Conservation (phyloP, 1,140 invertebrate species). For the Lucilia sericata region DNA sequence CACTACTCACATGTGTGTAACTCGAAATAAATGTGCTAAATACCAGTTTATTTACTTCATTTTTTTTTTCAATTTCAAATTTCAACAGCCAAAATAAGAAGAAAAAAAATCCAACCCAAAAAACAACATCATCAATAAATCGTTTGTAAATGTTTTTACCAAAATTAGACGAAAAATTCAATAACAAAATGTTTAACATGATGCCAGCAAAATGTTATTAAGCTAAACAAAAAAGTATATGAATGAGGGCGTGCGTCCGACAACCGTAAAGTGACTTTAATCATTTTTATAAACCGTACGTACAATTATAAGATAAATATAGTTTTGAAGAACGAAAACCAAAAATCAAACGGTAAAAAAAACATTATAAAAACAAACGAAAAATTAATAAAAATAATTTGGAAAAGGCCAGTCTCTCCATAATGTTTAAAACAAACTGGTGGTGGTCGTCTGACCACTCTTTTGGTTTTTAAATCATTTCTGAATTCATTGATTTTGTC, state of each 20-base stretch:
- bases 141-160: not conserved
- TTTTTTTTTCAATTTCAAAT: constrained; percentile 1
- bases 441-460: constrained; percentile 45
- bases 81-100: not conserved
- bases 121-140: not conserved
- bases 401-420: not conserved
- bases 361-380: not conserved
- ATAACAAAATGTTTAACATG: not conserved
- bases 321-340: not conserved
- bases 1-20: not conserved
- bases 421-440: constrained; percentile 13
- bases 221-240: no score
- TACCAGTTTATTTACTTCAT: not conserved
- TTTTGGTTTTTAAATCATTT: not conserved
- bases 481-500: not conserved
- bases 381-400: no score
- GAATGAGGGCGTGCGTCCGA: no score
- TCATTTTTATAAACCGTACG: no score
- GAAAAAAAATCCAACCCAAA: not conserved
- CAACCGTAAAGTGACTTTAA: no score
- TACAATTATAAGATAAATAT: no score
- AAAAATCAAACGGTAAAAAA: not conserved
- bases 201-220: not conserved
- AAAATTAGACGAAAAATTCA: not conserved
- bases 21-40: constrained; percentile 30